Evolutionary conservation across 2,113 vertebrate species (phyloP), one percentile per base, ranked within the genome.

Genomic region (Burhinus oedicnemus): DNA sequence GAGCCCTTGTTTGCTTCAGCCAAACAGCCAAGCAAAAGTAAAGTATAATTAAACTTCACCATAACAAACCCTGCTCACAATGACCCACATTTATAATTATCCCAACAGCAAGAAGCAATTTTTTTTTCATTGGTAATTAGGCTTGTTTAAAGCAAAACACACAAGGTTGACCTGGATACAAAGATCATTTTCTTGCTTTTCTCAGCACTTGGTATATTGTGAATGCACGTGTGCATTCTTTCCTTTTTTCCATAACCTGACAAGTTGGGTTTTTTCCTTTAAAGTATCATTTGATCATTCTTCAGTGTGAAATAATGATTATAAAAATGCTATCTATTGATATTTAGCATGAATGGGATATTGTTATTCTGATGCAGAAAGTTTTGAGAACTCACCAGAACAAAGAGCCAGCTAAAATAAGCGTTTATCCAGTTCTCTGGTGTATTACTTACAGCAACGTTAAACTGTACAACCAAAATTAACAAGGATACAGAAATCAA

Each of bases 61-160:
- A 81, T 75, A 96, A 96, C 80, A 95, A 95, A 95, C 54, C 29
- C 64, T 60, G 69, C 60, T 81, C 87, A 92, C 83, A 94, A 71
- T 82, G 83, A 71, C 68, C 57, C 12, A 21, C 42, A 51, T 89
- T 92, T 95, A 95, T 69, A 95, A 94, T 92, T 90, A 95, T 25
- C 52, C n/a, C 72, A 89, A 66, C 19, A 84, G 77, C 58, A 93
- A 94, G 83, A 87, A 89, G 23, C 51, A 27, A 5, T 62, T 86
- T 91, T 92, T 91, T 94, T 91, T 94, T 60, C 51, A 75, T 68
- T 84, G n/a, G 83, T 93, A 92, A 97, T 96, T 96, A 96, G 87
- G 60, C 72, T 69, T 64, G 60, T 71, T 94, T 94, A 96, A 91
- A 81, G 89, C 55, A 92, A 95, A 90, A 81, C 42, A 77, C 60